These are phyloP conservation scores for Phyllotreta cruciferae DNA, from an alignment of 2,888 invertebrate species.

Conservation along the genomic window DNA sequence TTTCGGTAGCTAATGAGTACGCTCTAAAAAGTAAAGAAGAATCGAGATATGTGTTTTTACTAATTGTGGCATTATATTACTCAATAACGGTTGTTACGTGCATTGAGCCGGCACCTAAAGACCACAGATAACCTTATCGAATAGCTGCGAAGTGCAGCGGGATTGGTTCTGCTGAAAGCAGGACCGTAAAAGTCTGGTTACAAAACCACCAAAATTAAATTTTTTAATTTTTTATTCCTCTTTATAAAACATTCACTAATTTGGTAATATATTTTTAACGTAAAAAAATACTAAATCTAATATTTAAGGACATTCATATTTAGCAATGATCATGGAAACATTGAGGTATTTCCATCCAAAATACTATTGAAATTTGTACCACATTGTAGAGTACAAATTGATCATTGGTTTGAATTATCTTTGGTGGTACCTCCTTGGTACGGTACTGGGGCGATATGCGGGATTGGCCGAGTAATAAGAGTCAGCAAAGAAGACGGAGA, in stretches of 20 bases:
- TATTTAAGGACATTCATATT: too few relatives aligned
- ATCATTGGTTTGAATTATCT: too few relatives aligned
- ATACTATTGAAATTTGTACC: too few relatives aligned
- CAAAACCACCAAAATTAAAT: background rate
- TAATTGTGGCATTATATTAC: conserved; percentile 55
- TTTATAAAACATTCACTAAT: background rate
- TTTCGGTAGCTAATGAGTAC: conserved; percentile 41
- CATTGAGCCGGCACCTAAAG: conserved; percentile 54
- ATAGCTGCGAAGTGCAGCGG: conserved; percentile 53
- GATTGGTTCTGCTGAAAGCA: conserved; percentile 30
- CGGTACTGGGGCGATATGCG: conserved; percentile 50
- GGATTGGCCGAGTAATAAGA: conserved; percentile 55
- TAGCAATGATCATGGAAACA: too few relatives aligned
- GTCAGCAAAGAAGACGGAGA: conserved; percentile 41
- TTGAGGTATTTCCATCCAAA: too few relatives aligned
- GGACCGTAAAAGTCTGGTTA: background rate
- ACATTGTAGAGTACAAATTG: too few relatives aligned
- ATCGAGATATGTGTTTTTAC: conserved; percentile 46
- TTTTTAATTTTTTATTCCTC: background rate
- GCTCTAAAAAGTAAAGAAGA: conserved; percentile 36
- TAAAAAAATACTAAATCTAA: too few relatives aligned
- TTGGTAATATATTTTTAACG: background rate
- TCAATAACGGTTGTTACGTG: conserved; percentile 54
- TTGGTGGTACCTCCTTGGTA: conserved; percentile 1
- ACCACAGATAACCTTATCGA: conserved; percentile 59